Evolutionary conservation across 2,888 invertebrate species (phyloP), one percentile per base, ranked within the genome.

Genomic region (Dorcus parallelipipedus): DNA sequence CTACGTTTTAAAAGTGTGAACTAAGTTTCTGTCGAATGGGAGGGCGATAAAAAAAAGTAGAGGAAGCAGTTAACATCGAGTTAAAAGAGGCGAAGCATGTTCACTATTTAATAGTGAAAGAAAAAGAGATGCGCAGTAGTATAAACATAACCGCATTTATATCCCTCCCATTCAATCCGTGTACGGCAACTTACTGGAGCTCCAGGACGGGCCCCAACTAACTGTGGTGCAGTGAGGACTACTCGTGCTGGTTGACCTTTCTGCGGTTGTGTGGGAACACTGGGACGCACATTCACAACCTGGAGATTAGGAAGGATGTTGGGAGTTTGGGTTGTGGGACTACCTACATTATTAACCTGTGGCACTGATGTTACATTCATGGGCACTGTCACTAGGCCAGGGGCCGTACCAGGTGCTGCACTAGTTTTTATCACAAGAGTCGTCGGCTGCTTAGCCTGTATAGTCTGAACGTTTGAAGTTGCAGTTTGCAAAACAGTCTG

Each of bases 221-320:
- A 87, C 78, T 92, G 91, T 70, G 88, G 91, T 63, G 87, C 83
- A 70, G 90, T 90, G 69, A 93, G 89, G 69, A 94, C 90, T 70
- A 95, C 91, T 73, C 94, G 85, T 53, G 91, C 88, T 60, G 91
- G 85, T 63, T 91, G 88, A 58, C 87, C 85, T 79, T 92, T 92
- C 76, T 89, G 89, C 62, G 85, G 83, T 67, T 87, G 83, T 68
- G 83, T 83, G 49, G 90, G 88, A 61, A 87, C 83, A 61, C 86
- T 87, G 54, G 90, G 88, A 67, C 93, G 84, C 83, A 91, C 90
- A 78, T 93, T 93, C 68, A 93, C 83, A 74, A 94, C 90, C 79
- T 91, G 91, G 71, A 94, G 90, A 80, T 90, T 91, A 71, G 78
- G 77, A 63, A 78, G 76, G 77, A 78, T 75, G 69, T 75, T 75